A percentile compares a stretch with the other conserved stretches of the same genome.
Conservation (phyloP, 2,888 invertebrate genomes). For the Netelia melanura region DNA sequence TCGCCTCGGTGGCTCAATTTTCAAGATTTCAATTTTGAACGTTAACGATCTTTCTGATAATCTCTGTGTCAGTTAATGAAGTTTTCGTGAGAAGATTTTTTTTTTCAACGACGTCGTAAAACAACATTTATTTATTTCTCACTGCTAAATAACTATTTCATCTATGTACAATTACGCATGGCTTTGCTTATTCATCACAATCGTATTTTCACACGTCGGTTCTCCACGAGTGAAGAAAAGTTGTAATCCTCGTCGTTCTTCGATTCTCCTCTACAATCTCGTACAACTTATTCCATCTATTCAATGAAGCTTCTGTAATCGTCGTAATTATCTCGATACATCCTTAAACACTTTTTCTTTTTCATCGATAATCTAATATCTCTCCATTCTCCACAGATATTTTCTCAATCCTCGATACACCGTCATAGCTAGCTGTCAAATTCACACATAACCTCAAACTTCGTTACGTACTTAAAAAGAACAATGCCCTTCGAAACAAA, state of each 20-base stretch:
- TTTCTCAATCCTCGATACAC: background rate
- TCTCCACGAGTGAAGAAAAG: too few relatives aligned
- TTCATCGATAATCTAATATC: background rate
- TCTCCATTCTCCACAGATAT: background rate
- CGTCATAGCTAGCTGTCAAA: background rate
- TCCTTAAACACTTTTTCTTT: background rate
- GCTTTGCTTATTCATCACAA: constrained; percentile 49
- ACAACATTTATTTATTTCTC: constrained; percentile 77
- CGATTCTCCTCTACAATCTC: background rate
- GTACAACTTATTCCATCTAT: background rate
- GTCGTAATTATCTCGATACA: background rate
- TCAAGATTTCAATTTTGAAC: too few relatives aligned
- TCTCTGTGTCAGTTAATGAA: background rate
- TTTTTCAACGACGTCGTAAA: constrained; percentile 64
- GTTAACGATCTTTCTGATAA: too few relatives aligned
- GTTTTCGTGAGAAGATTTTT: background rate
- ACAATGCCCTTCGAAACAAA: too few relatives aligned
- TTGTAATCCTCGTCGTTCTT: too few relatives aligned
- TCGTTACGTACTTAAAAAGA: too few relatives aligned
- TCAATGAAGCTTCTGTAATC: background rate
- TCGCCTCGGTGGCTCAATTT: background rate
- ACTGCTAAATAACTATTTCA: constrained; percentile 69
- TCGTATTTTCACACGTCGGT: background rate
- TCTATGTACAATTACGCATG: constrained; percentile 76
- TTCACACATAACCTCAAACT: background rate